Percentiles rank a stretch among this genome's conserved stretches.
Evolutionary conservation across 2,888 invertebrate species (phyloP).

Genomic region (Synanthedon tipuliformis): DNA sequence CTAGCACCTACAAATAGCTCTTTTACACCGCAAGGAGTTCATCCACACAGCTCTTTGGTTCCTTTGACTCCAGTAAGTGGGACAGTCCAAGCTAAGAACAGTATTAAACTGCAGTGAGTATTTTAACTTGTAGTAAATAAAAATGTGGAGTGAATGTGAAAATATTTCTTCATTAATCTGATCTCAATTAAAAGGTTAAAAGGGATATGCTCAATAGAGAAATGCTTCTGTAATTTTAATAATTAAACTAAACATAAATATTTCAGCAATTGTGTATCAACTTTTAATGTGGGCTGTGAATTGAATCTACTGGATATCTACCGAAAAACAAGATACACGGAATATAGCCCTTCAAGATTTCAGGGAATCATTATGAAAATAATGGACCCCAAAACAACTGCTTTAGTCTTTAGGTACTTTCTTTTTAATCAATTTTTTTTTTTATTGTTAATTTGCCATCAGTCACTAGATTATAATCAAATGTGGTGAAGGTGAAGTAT

Average conservation of each 20-base stretch:
- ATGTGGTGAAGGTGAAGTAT: no score
- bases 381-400: slow-evolving; percentile 80
- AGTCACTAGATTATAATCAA: no score
- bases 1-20: slow-evolving; percentile 52
- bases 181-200: no score
- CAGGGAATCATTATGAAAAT: slow-evolving; percentile 88
- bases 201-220: no score
- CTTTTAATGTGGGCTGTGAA: slow-evolving; percentile 79
- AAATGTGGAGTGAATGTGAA: not conserved
- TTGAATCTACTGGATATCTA: slow-evolving; percentile 80
- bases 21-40: slow-evolving; percentile 47
- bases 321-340: slow-evolving; percentile 82
- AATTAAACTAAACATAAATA: not conserved
- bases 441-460: no score
- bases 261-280: slow-evolving; percentile 84
- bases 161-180: no score
- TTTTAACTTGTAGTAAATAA: not conserved
- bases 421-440: not conserved
- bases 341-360: slow-evolving; percentile 85
- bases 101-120: slow-evolving; percentile 72
- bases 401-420: slow-evolving; percentile 70
- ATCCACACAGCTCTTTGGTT: slow-evolving; percentile 68
- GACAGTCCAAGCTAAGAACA: slow-evolving; percentile 69
- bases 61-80: slow-evolving; percentile 66
- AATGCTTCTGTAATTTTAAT: not conserved